Conservation (phyloP, 2,888 invertebrate genomes). For the Melanophora roralis region DNA sequence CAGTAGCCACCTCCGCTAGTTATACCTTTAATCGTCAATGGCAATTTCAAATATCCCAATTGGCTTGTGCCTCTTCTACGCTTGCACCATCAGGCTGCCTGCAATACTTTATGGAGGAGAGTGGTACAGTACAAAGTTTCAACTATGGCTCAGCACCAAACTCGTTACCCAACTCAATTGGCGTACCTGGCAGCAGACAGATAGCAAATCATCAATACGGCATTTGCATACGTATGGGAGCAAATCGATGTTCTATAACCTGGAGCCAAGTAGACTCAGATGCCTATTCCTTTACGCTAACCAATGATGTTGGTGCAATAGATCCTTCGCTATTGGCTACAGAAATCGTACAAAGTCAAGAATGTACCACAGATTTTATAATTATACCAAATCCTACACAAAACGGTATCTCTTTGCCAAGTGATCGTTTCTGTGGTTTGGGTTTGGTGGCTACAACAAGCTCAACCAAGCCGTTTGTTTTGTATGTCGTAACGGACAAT, state of each 20-base stretch:
- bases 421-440: slow-evolving; percentile 87
- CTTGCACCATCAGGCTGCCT: slow-evolving; percentile 87
- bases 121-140: slow-evolving; percentile 84
- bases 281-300: slow-evolving; percentile 83
- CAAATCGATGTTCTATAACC: slow-evolving; percentile 85
- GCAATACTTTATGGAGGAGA: slow-evolving; percentile 82
- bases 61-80: slow-evolving; percentile 84
- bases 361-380: slow-evolving; percentile 85
- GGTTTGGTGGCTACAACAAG: slow-evolving; percentile 83
- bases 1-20: slow-evolving; percentile 81
- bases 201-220: slow-evolving; percentile 86
- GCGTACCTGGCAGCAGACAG: slow-evolving; percentile 82
- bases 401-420: slow-evolving; percentile 77
- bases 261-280: slow-evolving; percentile 80
- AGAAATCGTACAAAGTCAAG: slow-evolving; percentile 79
- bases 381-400: slow-evolving; percentile 84
- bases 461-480: slow-evolving; percentile 82
- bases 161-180: slow-evolving; percentile 79
- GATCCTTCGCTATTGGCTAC: slow-evolving; percentile 82
- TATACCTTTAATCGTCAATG: slow-evolving; percentile 83
- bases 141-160: slow-evolving; percentile 85
- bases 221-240: slow-evolving; percentile 85
- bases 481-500: slow-evolving; percentile 84
- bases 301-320: slow-evolving; percentile 83
- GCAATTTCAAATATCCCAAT: slow-evolving; percentile 86